Conservation (phyloP, 1,140 invertebrate genomes). For the Onthophagus taurus region DNA sequence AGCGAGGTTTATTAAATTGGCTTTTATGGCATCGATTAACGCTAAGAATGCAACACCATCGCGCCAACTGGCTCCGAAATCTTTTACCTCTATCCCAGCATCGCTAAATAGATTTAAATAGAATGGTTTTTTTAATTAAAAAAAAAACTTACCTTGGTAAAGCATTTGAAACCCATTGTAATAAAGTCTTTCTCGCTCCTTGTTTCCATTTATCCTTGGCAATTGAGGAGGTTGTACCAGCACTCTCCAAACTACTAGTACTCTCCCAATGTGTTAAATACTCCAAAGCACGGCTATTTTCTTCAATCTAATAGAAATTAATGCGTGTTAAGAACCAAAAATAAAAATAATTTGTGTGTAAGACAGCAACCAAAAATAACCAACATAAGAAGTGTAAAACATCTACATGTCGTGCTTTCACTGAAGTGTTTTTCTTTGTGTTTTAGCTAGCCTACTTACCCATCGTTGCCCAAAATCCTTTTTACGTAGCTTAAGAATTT, state of each 20-base stretch:
- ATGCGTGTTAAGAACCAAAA: neutral
- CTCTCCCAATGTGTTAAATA: slow-evolving; percentile 75
- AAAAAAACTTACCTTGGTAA: slow-evolving; percentile 68
- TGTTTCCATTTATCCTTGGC: slow-evolving; percentile 73
- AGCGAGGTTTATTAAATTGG: slow-evolving; percentile 82
- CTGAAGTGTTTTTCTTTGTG: slow-evolving; percentile 9
- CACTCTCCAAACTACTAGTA: slow-evolving; percentile 68
- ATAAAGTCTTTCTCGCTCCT: slow-evolving; percentile 81
- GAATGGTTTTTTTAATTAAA: too few species aligned
- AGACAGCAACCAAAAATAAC: too few species aligned
- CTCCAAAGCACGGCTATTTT: slow-evolving; percentile 83
- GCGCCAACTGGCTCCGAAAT: slow-evolving; percentile 95
- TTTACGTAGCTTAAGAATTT: slow-evolving; percentile 20
- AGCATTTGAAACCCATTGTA: slow-evolving; percentile 91
- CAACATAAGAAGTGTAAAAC: too few species aligned
- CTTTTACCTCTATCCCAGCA: slow-evolving; percentile 77
- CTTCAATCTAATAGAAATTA: slow-evolving; percentile 69
- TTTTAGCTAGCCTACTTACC: slow-evolving; percentile 16
- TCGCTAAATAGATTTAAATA: too few species aligned
- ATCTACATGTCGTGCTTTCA: too few species aligned
- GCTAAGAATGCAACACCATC: slow-evolving; percentile 95
- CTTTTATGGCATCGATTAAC: slow-evolving; percentile 91
- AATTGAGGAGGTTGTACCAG: slow-evolving; percentile 54
- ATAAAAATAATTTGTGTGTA: too few species aligned
- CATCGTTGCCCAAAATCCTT: slow-evolving; percentile 18